Evolutionary conservation across 2,888 invertebrate genomes (phyloP), one percentile per base, ranked within the genome.

Genomic region (Tromatobia lineatoria): DNA sequence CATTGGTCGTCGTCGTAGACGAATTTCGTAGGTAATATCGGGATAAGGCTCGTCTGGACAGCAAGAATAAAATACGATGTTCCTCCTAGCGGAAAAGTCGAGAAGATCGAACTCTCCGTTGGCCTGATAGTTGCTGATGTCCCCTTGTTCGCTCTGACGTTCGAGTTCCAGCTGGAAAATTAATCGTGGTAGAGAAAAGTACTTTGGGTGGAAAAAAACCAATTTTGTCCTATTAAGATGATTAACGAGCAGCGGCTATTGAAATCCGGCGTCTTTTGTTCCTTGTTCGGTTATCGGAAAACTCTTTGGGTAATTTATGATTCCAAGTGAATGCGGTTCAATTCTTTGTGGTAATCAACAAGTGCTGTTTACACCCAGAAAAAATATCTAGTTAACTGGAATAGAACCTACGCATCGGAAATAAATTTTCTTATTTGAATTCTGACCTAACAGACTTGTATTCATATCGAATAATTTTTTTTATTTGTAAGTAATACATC

Each of bases 91-190:
- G 0, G 96, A 96, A 91, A 97, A 97, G 91, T 96, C 96, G 85
- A 97, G 95, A 87, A 98, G 94, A 92, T 97, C 97, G 94, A 98
- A 98, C 94, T 98, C 98, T 0, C 98, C 98, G 93, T 98, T 98
- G n/a, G 97, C 96, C 92, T 98, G 97, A 94, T 98, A 98, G 94
- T 98, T 98, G 88, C 97, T 97, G 71, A 97, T 96, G 94, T 98
- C 98, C 0, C 98, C 98, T 90, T 96, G 96, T 90, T 97, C 96
- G 74, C 96, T 96, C 91, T 97, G 96, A 90, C 96, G 96, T 86
- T 96, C 95, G 69, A 98, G 93, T 91, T 97, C 97, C 91, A 97
- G 94, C 97, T 97, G 94, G 11, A 91, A 85, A 76, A 64, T 75
- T 69, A 69, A 81, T 59, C 11, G 34, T 23, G 23, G 42, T n/a